Evolutionary conservation across 1,140 invertebrate species (phyloP), one percentile per base, ranked within the genome.

Genomic region (Nasonia longicornis): DNA sequence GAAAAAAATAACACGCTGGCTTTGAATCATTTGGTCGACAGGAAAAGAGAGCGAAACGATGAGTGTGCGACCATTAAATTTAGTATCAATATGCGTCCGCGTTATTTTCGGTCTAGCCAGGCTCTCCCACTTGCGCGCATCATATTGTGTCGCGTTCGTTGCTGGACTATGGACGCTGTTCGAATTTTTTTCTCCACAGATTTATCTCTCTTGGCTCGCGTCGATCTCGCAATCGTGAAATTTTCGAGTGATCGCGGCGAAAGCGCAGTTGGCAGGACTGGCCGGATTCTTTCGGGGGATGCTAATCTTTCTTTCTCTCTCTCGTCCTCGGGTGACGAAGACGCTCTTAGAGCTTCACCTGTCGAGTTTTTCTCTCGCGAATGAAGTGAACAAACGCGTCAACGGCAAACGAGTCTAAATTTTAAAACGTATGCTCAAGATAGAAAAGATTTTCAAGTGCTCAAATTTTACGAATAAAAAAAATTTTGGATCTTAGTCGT

Each of bases 201-300:
- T 42, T 71, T 73, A 31, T 52, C 3, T 22, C 35, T 45, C 45
- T 73, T 73, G 71, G 71, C 71, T 73, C 71, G 10, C 1, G 71
- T 73, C 71, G 42, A 52, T 73, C 42, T 45, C 71, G 71, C 71
- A 73, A 73, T 73, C 45, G 22, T 14, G 0, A 26, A 26, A 45
- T 52, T 12, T 73, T 52, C 22, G 7, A 12, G 42, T 29, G 22
- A 73, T 73, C 45, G 22, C 42, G 67, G 42, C 35, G 31, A 64
- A 72, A 77, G 66, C 66, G 67, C 80, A 77, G 67, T 82, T 82
- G 80, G 80, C 80, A 82, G 45, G 42, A 66, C 6, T 64, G 26
- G 22, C 29, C 22, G 12, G n/a, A 73, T 73, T 35, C 66, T 82
- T 38, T 58, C 66, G 74, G 8, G 10, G 35, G 52, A 7, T 58